Percentiles rank a stretch among this genome's conserved stretches.
These are phyloP conservation scores for Perdita meconis DNA, from an alignment of 2,888 invertebrate genomes.

Conservation along the genomic window DNA sequence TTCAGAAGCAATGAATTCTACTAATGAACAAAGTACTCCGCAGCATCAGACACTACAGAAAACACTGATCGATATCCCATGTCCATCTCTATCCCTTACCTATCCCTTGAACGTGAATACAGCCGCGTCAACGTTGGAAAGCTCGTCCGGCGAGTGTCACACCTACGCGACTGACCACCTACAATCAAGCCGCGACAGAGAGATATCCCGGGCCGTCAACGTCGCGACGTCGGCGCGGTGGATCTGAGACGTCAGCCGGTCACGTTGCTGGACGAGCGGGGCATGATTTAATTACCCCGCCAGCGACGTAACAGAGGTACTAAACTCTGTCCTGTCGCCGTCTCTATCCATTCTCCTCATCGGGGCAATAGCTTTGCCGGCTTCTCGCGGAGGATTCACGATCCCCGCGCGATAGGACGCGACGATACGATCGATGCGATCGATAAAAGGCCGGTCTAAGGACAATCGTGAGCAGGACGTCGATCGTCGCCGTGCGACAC, in stretches of 20 bases:
- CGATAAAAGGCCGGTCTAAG: slow-evolving; percentile 62
- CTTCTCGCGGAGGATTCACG: slow-evolving; percentile 61
- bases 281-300: slow-evolving; percentile 77
- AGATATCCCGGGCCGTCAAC: slow-evolving; percentile 42
- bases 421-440: slow-evolving; percentile 73
- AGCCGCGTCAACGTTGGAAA: slow-evolving; percentile 31
- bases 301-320: slow-evolving; percentile 51
- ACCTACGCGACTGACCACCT: slow-evolving; percentile 57
- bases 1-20: too few species aligned
- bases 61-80: too few species aligned
- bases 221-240: slow-evolving; percentile 34
- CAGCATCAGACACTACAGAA: too few species aligned
- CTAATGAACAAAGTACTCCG: too few species aligned
- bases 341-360: slow-evolving; percentile 61
- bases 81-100: neutral
- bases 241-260: slow-evolving; percentile 51
- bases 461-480: slow-evolving; percentile 60
- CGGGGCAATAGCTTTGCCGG: slow-evolving; percentile 54
- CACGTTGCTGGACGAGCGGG: slow-evolving; percentile 54
- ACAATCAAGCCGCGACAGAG: slow-evolving; percentile 44
- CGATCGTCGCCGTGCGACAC: slow-evolving; percentile 67
- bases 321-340: slow-evolving; percentile 51
- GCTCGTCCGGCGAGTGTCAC: slow-evolving; percentile 35
- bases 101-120: neutral
- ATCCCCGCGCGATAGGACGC: slow-evolving; percentile 71